A percentile compares a stretch with the other conserved stretches of the same genome.
Conservation (phyloP, 2,113 vertebrate genomes). For the Amazona vittata region DNA sequence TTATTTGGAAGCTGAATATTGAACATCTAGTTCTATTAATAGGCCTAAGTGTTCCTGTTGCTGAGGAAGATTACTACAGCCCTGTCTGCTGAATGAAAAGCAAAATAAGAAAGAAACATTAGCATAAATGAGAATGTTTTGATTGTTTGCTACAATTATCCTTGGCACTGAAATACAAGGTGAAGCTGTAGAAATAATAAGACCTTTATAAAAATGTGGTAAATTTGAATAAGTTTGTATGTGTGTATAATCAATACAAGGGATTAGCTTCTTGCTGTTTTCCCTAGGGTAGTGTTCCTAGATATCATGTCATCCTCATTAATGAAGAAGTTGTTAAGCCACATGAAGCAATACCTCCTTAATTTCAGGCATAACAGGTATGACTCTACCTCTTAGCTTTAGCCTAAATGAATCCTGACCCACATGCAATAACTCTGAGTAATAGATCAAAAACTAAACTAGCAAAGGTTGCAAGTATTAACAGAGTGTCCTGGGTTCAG, state of each 20-base stretch:
- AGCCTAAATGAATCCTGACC: not conserved
- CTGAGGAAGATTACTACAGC: slow-evolving; percentile 20
- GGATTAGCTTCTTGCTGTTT: not conserved
- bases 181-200: not conserved
- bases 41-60: not conserved
- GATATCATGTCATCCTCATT: not conserved
- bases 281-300: not conserved
- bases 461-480: not conserved
- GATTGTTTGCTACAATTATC: not conserved
- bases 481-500: no score
- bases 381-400: not conserved
- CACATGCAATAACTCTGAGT: not conserved
- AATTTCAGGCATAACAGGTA: not conserved
- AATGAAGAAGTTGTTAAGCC: not conserved
- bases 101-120: not conserved
- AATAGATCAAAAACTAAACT: not conserved
- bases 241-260: not conserved
- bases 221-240: not conserved
- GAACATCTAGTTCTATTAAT: slow-evolving; percentile 28
- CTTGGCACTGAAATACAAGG: not conserved
- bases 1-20: not conserved
- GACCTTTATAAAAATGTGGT: not conserved
- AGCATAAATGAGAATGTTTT: not conserved
- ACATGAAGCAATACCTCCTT: not conserved
- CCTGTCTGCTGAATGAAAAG: slow-evolving; percentile 14